These are phyloP conservation scores for Timema cristinae DNA, from an alignment of 2,888 invertebrate genomes.

Conservation along the genomic window DNA sequence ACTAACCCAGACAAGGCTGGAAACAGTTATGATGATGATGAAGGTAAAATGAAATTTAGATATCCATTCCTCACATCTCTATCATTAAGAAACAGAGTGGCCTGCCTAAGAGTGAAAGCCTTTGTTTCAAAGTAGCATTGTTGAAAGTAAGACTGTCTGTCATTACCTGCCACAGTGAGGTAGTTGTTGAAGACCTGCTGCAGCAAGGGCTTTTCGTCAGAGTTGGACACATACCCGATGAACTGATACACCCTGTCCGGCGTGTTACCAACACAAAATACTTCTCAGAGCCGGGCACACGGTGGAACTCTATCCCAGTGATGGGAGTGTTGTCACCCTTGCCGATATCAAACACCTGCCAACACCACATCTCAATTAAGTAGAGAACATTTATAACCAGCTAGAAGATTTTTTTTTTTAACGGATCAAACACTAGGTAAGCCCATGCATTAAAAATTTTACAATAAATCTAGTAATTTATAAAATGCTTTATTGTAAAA, in stretches of 20 bases:
- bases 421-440: too few relatives aligned
- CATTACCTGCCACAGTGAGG: conserved; percentile 62
- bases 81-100: too few relatives aligned
- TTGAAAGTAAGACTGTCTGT: too few relatives aligned
- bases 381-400: background rate
- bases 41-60: too few relatives aligned
- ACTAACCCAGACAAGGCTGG: too few relatives aligned
- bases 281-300: conserved; percentile 64
- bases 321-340: conserved; percentile 73
- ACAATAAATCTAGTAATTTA: background rate
- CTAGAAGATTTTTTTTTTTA: too few relatives aligned
- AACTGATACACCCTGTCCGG: conserved; percentile 84
- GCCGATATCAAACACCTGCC: conserved; percentile 82
- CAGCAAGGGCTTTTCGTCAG: conserved; percentile 75
- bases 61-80: too few relatives aligned
- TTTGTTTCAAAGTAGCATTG: too few relatives aligned
- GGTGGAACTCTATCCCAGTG: conserved; percentile 82
- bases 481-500: background rate
- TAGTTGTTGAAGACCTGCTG: conserved; percentile 76
- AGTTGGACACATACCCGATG: conserved; percentile 63
- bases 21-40: too few relatives aligned
- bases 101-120: too few relatives aligned
- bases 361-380: conserved; percentile 14
- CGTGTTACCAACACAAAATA: conserved; percentile 84
- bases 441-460: too few relatives aligned